These are phyloP conservation scores for Aspidoscelis tigris DNA, from an alignment of 2,113 vertebrate species.

Conservation along the genomic window DNA sequence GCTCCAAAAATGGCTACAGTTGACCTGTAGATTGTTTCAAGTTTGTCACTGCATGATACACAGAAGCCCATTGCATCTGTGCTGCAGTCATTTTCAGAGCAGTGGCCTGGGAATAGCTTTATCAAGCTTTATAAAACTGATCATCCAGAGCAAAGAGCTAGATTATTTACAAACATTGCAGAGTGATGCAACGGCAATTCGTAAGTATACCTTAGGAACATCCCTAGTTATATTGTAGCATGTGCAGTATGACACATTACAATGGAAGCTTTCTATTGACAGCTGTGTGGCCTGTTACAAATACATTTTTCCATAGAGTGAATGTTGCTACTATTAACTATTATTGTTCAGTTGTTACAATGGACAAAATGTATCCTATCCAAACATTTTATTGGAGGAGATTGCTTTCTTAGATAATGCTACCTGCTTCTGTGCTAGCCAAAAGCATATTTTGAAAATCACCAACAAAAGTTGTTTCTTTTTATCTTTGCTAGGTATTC, in stretches of 20 bases:
- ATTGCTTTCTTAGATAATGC: too few relatives aligned
- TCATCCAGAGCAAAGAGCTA: not conserved
- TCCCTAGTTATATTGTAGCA: not conserved
- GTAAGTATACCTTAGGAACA: fast-evolving
- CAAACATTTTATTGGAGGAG: not conserved
- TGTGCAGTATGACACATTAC: not conserved
- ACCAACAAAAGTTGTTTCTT: too few relatives aligned
- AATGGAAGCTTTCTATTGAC: not conserved
- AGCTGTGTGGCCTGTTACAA: not conserved
- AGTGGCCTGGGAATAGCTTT: fast-evolving
- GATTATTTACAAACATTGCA: fast-evolving
- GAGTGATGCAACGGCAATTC: not conserved
- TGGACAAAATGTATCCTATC: not conserved
- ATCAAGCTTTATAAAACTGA: not conserved
- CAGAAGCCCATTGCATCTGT: not conserved
- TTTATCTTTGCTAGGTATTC: too few relatives aligned
- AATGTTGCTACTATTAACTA: not conserved
- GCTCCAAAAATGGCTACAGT: conserved; percentile 75
- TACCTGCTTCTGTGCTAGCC: not conserved
- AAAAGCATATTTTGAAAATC: too few relatives aligned
- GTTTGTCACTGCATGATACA: conserved; percentile 56
- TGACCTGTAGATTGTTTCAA: conserved; percentile 75
- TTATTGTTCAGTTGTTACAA: not conserved
- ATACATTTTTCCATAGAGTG: not conserved
- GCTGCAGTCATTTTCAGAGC: not conserved